Conservation (phyloP, 2,888 invertebrate genomes). For the Meliscaeva auricollis region DNA sequence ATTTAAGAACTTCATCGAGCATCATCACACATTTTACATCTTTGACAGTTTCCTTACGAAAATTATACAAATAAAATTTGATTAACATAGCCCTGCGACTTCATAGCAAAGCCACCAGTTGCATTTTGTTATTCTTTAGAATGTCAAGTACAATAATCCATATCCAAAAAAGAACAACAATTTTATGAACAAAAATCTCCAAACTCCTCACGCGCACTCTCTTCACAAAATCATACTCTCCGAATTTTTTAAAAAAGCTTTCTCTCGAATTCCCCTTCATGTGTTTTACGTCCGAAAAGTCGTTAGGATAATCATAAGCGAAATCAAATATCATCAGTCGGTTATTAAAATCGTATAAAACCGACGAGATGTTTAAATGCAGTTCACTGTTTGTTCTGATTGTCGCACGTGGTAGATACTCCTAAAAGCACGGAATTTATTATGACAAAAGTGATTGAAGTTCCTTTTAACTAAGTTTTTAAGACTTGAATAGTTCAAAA, state of each 20-base stretch:
- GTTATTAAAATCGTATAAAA: slow-evolving; percentile 39
- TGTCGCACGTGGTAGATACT: slow-evolving; percentile 16
- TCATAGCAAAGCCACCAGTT: slow-evolving; percentile 11
- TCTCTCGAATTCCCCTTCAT: slow-evolving; percentile 10
- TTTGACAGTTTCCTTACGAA: too few species aligned
- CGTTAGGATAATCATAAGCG: slow-evolving; percentile 35
- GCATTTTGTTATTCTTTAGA: not conserved
- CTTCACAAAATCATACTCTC: not conserved
- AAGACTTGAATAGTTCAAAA: not conserved
- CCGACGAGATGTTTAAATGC: not conserved
- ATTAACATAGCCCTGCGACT: too few species aligned
- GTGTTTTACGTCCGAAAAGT: slow-evolving; percentile 18
- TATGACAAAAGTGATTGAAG: not conserved
- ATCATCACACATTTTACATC: too few species aligned
- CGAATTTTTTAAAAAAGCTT: slow-evolving; percentile 8
- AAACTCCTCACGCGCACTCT: slow-evolving; percentile 6
- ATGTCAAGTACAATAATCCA: not conserved
- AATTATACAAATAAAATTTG: too few species aligned
- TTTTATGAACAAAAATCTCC: not conserved
- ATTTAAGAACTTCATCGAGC: too few species aligned
- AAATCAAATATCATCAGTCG: slow-evolving; percentile 38
- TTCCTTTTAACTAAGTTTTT: not conserved
- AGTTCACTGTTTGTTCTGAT: slow-evolving; percentile 20
- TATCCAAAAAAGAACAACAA: too few species aligned
- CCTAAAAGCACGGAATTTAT: not conserved